Evolutionary conservation across 1,140 invertebrate genomes (phyloP).

Genomic region (Platorchestia sp.): DNA sequence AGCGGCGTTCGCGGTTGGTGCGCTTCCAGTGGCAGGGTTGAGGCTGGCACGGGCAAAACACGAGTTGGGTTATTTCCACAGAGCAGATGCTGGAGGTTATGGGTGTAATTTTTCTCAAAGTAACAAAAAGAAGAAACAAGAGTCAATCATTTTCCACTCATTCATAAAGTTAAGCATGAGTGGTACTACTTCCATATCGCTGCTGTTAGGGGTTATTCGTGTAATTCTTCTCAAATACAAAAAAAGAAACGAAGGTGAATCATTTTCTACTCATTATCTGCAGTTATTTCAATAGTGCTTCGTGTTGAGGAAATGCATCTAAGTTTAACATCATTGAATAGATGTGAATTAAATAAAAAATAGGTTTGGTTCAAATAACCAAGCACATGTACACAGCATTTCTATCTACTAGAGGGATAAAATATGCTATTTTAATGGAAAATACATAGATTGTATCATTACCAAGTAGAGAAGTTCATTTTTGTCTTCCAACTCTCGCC

Average conservation of each 20-base stretch:
- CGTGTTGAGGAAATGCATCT: not conserved
- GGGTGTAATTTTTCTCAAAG: too few relatives aligned
- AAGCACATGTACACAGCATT: too few relatives aligned
- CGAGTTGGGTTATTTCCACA: not conserved
- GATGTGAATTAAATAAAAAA: not conserved
- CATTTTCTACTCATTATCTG: not conserved
- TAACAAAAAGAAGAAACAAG: not conserved
- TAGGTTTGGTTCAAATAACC: too few relatives aligned
- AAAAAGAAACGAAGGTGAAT: not conserved
- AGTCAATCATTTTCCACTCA: not conserved
- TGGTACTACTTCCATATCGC: not conserved
- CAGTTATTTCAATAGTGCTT: too few relatives aligned
- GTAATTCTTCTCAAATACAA: not conserved
- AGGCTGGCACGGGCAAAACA: constrained; percentile 48
- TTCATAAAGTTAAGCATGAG: not conserved
- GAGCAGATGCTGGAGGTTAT: not conserved
- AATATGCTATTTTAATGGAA: too few relatives aligned
- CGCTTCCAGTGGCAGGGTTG: constrained; percentile 67
- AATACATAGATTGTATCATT: too few relatives aligned
- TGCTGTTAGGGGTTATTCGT: not conserved
- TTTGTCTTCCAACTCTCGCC: too few relatives aligned
- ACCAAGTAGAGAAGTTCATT: too few relatives aligned
- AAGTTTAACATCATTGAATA: not conserved
- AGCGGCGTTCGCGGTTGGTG: constrained; percentile 44
- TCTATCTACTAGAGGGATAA: too few relatives aligned